Evolutionary conservation across 2,888 invertebrate species (phyloP), one percentile per base, ranked within the genome.

Genomic region (Tetragonula carbonaria): DNA sequence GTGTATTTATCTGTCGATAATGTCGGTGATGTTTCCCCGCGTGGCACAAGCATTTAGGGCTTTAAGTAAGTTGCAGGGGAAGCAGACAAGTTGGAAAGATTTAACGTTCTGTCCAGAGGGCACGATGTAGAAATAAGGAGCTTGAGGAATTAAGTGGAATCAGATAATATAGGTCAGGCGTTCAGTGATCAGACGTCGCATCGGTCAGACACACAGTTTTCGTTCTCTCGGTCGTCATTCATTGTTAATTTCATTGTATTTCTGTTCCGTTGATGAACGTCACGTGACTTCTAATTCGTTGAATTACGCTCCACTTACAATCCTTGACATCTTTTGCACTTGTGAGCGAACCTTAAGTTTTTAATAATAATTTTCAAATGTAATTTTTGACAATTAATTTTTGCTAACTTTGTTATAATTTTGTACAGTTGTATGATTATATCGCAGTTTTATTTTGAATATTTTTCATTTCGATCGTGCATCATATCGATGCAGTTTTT

Each of bases 131-230:
- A 55, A 33, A 28, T 71, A 38, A 57, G 11, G 21, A 57, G 55
- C 70, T 70, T 33, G 33, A 55, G 33, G 33, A 55, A 28, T 53
- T 70, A 70, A 70, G 70, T 55, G 21, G 70, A 21, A 70, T 70
- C 11, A 33, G 23, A 21, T 21, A 28, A 18, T 28, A 70, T 70
- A 70, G 21, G 70, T 55, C 70, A 55, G 70, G 33, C 33, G n/a
- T 70, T 21, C 70, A 21, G 70, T 38, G 21, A 18, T 57, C 57
- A n/a, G n/a, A 59, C 23, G 5, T 14, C 21, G 14, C n/a, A n/a
- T n/a, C n/a, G 57, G 57, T n/a, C n/a, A 57, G 14, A 4, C 38
- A 21, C 38, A 18, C 14, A 8, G 8, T 45, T 21, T 38, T 38
- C 18, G 18, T 66, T 66, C 18, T 38, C 33, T 66, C n/a, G 5